Conservation (phyloP, 1,140 invertebrate species). For the Lasaia peninsularis region DNA sequence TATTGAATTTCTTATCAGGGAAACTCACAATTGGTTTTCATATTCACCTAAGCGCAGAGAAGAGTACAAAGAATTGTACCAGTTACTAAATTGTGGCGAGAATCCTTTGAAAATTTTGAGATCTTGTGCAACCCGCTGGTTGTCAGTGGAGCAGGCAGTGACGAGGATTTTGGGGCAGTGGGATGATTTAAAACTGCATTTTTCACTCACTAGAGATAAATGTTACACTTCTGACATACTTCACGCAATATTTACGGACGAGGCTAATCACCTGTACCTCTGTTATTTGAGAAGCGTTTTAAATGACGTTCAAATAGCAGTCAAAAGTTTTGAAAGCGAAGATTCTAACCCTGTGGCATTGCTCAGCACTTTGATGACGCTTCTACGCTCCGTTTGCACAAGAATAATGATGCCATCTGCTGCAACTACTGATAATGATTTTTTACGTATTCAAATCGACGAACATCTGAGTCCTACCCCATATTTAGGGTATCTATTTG, state of each 20-base stretch:
- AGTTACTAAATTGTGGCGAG: slow-evolving; percentile 27
- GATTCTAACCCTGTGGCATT: slow-evolving; percentile 22
- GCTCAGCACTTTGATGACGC: slow-evolving; percentile 17
- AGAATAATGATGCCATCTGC: slow-evolving; percentile 17
- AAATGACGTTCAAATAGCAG: slow-evolving; percentile 20
- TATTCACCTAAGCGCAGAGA: slow-evolving; percentile 23
- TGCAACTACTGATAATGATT: slow-evolving; percentile 8
- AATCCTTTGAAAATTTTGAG: slow-evolving; percentile 24
- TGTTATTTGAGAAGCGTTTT: slow-evolving; percentile 21
- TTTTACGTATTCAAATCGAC: slow-evolving; percentile 1
- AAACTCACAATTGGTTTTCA: slow-evolving; percentile 18
- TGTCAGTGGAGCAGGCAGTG: slow-evolving; percentile 28
- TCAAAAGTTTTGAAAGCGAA: slow-evolving; percentile 25
- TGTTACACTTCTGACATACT: slow-evolving; percentile 22
- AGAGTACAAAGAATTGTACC: slow-evolving; percentile 23
- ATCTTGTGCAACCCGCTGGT: slow-evolving; percentile 26
- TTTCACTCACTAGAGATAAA: slow-evolving; percentile 16
- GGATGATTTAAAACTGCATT: slow-evolving; percentile 27
- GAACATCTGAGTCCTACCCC: slow-evolving; percentile 1
- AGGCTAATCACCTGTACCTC: slow-evolving; percentile 20
- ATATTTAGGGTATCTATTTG: slow-evolving; percentile 9
- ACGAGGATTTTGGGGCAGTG: slow-evolving; percentile 25
- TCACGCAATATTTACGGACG: slow-evolving; percentile 20
- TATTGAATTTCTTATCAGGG: slow-evolving; percentile 10
- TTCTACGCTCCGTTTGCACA: slow-evolving; percentile 23